These are phyloP conservation scores for Eueides isabella DNA, from an alignment of 1,140 invertebrate species.

Conservation along the genomic window DNA sequence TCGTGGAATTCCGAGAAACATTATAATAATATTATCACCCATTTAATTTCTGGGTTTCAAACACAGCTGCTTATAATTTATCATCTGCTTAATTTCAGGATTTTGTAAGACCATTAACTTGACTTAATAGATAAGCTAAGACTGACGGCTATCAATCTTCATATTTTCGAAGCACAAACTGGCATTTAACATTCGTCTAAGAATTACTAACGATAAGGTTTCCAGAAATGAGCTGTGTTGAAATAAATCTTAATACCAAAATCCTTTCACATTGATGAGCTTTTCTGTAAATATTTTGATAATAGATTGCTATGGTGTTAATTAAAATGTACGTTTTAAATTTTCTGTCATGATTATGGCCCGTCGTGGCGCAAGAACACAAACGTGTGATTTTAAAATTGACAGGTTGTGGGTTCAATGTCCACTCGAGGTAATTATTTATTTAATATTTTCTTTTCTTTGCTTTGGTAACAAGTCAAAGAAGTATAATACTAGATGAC, in stretches of 20 bases:
- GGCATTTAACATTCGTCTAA: slow-evolving; percentile 63
- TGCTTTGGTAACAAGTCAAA: too few relatives aligned
- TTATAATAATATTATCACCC: slow-evolving; percentile 24
- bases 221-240: slow-evolving; percentile 28
- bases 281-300: not conserved
- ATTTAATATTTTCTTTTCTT: too few relatives aligned
- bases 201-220: slow-evolving; percentile 53
- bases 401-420: too few relatives aligned
- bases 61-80: slow-evolving; percentile 40
- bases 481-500: too few relatives aligned
- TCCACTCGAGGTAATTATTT: too few relatives aligned
- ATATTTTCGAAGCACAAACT: slow-evolving; percentile 62
- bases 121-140: slow-evolving; percentile 59
- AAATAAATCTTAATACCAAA: slow-evolving; percentile 1
- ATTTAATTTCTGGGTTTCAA: slow-evolving; percentile 30
- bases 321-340: too few relatives aligned
- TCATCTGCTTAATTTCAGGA: slow-evolving; percentile 43
- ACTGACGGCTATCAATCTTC: slow-evolving; percentile 57
- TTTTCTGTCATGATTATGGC: too few relatives aligned
- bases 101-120: slow-evolving; percentile 45
- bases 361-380: too few relatives aligned
- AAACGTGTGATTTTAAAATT: too few relatives aligned
- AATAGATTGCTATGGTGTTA: not conserved
- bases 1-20: slow-evolving; percentile 15
- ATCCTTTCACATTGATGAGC: not conserved